Evolutionary conservation across 2,797 vertebrate genomes (phyloP).

Genomic region (Forpus xanthops): DNA sequence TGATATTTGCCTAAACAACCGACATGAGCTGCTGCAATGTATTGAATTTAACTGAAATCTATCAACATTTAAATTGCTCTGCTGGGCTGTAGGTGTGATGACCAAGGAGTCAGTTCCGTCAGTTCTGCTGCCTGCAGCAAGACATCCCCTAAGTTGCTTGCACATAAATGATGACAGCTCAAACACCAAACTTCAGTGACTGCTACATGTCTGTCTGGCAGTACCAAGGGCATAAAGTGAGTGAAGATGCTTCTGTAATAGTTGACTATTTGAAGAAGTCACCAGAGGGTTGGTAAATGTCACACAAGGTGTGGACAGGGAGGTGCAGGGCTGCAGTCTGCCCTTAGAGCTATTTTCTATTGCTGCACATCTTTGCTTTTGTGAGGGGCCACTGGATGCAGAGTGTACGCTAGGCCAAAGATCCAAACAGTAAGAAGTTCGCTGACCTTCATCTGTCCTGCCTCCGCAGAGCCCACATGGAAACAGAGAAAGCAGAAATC

Average conservation of each 20-base stretch:
- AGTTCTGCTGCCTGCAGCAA: neutral
- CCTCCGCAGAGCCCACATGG: neutral
- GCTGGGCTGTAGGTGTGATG: neutral
- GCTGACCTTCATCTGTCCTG: neutral
- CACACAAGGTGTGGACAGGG: neutral
- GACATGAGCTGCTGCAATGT: neutral
- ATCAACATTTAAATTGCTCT: too few relatives aligned
- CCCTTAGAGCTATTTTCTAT: accelerated
- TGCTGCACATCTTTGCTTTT: neutral
- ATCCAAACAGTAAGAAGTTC: neutral
- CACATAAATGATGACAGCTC: neutral
- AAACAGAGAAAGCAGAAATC: neutral
- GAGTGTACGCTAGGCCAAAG: neutral
- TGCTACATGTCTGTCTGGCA: neutral
- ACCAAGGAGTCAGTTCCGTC: neutral
- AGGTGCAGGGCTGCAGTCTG: neutral
- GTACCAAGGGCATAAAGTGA: neutral
- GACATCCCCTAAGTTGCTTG: neutral
- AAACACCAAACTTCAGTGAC: neutral
- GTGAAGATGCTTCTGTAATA: neutral
- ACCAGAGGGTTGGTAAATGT: neutral
- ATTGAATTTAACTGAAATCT: neutral
- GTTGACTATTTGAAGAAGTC: neutral
- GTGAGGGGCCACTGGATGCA: neutral
- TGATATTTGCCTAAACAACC: neutral